Percentiles rank a stretch among this genome's conserved stretches.
Evolutionary conservation across 1,140 invertebrate genomes (phyloP).

Genomic region (Eriosoma lanigerum): DNA sequence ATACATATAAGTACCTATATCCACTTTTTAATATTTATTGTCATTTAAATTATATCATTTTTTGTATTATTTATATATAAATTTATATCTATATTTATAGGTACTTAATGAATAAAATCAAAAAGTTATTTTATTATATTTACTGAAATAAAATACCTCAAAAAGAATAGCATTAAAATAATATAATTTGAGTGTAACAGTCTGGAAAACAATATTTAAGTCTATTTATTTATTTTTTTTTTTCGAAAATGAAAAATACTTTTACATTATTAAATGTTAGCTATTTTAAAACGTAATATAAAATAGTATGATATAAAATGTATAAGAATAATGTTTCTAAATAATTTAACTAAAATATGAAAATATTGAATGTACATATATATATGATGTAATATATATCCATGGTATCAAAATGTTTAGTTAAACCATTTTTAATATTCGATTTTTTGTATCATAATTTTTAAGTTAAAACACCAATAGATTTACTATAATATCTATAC

Average conservation of each 20-base stretch:
- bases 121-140: conserved; percentile 18
- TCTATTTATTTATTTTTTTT: conserved; percentile 10
- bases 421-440: no score
- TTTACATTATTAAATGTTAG: conserved; percentile 32
- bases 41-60: no score
- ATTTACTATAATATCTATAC: no score
- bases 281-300: neutral
- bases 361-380: no score
- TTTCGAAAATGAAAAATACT: conserved; percentile 29
- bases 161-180: conserved; percentile 26
- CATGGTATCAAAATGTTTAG: no score
- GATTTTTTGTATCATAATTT: no score
- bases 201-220: conserved; percentile 30
- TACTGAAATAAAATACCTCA: conserved; percentile 22
- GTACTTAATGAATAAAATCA: neutral
- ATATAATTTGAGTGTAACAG: conserved; percentile 31
- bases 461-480: no score
- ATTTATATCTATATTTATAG: neutral
- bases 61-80: no score
- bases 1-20: no score
- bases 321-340: conserved; percentile 3
- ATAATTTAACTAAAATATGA: no score
- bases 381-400: no score
- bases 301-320: neutral
- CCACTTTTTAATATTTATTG: no score